These are phyloP conservation scores for Drosophila diplacantha DNA, from an alignment of 2,888 invertebrate genomes.

Conservation along the genomic window DNA sequence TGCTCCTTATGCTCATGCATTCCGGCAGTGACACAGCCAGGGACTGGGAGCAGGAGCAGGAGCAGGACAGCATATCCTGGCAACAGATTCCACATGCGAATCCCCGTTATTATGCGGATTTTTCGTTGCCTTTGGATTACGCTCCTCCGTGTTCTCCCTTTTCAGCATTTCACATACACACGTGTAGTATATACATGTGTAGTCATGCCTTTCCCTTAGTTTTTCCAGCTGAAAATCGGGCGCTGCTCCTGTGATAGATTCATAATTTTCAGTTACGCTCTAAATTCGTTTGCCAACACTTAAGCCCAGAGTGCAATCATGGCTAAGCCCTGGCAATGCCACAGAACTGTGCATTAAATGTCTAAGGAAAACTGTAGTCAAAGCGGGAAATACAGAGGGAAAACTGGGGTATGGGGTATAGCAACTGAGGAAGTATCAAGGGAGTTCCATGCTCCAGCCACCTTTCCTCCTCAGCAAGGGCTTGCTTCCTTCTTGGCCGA, in stretches of 20 bases:
- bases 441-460: too few species aligned
- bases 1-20: conserved; percentile 9
- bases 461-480: background rate
- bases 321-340: background rate
- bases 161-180: background rate
- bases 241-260: conserved; percentile 21
- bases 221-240: conserved; percentile 8
- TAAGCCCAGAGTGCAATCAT: conserved; percentile 21
- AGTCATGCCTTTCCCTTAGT: background rate
- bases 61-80: conserved; percentile 18
- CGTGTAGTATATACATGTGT: too few species aligned
- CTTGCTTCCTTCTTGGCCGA: background rate
- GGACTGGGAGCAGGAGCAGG: background rate
- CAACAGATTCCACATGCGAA: conserved; percentile 37
- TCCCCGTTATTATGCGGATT: conserved; percentile 33
- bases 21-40: conserved; percentile 21
- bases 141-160: conserved; percentile 19
- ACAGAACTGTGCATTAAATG: conserved; percentile 3
- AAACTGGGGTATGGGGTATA: background rate
- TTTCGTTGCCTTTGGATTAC: conserved; percentile 37
- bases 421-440: too few species aligned
- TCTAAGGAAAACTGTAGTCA: conserved; percentile 3
- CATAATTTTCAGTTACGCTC: conserved; percentile 29
- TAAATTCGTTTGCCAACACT: conserved; percentile 11
- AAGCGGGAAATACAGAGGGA: background rate